Evolutionary conservation across 2,113 vertebrate species (phyloP).

Genomic region (Pterocles orientalis): DNA sequence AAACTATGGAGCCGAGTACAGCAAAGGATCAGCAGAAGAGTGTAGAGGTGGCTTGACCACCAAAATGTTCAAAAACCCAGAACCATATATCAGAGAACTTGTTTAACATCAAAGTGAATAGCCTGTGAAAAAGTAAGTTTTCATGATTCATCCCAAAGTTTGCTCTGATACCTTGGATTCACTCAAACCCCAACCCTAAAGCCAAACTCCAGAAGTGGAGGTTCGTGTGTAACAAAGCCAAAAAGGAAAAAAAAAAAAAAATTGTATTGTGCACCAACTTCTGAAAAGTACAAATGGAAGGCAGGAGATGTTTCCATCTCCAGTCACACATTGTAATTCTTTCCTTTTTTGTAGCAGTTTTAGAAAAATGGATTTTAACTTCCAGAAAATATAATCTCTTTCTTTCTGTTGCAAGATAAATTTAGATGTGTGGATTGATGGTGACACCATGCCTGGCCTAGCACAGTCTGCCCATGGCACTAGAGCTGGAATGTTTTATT

Average conservation of each 20-base stretch:
- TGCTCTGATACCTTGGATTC: not conserved
- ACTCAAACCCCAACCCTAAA: not conserved
- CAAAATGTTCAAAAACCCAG: not conserved
- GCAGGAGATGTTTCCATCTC: not conserved
- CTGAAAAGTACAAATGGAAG: not conserved
- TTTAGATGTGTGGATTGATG: not conserved
- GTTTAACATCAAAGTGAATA: not conserved
- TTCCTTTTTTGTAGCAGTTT: not conserved
- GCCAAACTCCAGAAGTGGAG: not conserved
- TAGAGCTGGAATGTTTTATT: not conserved
- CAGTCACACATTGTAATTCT: not conserved
- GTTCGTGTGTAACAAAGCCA: fast-evolving
- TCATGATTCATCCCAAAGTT: not conserved
- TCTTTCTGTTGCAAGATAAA: not conserved
- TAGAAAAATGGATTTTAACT: not conserved
- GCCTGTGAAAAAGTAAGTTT: not conserved
- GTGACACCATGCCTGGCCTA: not conserved
- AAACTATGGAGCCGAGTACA: not conserved
- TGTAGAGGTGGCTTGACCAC: not conserved
- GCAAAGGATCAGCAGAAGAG: not conserved
- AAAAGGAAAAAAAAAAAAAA: not conserved
- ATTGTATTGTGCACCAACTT: not conserved
- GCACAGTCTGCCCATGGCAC: not conserved
- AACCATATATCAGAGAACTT: not conserved
- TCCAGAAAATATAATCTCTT: not conserved